Percentiles rank a stretch among this genome's conserved stretches.
Conservation (phyloP, 2,888 invertebrate genomes). For the Branchipolynoe longqiensis region DNA sequence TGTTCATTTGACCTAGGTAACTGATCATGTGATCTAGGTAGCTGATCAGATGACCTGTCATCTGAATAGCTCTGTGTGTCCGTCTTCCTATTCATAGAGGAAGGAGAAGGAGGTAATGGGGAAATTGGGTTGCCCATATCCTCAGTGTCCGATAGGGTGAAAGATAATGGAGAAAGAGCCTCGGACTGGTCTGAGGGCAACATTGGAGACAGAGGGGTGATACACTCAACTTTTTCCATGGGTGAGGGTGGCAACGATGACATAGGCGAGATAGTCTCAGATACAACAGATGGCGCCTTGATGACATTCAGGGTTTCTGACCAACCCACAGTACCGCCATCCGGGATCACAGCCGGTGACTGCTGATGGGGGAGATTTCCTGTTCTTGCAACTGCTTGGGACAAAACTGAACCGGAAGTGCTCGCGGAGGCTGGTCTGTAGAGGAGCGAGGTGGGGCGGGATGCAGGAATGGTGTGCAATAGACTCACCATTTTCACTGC, state of each 20-base stretch:
- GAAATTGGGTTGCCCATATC: conserved; percentile 47
- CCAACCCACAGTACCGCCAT: not conserved
- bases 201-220: conserved; percentile 48
- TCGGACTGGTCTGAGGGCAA: conserved; percentile 35
- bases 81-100: not conserved
- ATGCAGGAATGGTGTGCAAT: not conserved
- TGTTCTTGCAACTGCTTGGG: not conserved
- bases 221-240: conserved; percentile 5
- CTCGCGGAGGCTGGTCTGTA: not conserved
- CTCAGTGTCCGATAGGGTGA: conserved; percentile 55
- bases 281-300: not conserved
- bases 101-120: conserved; percentile 51
- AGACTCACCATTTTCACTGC: not conserved
- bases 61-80: not conserved
- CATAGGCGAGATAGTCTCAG: conserved; percentile 41
- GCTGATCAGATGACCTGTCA: not conserved
- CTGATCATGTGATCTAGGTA: not conserved
- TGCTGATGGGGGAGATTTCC: not conserved
- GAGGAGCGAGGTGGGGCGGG: not conserved
- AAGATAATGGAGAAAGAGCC: conserved; percentile 36
- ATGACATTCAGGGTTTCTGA: not conserved
- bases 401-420: not conserved
- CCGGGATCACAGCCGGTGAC: not conserved
- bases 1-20: not conserved
- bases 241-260: conserved; percentile 53